A percentile compares a stretch with the other conserved stretches of the same genome.
phyloP scores from a whole-genome alignment of 1,140 invertebrate genomes.

The Megalonaias nervosa region DNA sequence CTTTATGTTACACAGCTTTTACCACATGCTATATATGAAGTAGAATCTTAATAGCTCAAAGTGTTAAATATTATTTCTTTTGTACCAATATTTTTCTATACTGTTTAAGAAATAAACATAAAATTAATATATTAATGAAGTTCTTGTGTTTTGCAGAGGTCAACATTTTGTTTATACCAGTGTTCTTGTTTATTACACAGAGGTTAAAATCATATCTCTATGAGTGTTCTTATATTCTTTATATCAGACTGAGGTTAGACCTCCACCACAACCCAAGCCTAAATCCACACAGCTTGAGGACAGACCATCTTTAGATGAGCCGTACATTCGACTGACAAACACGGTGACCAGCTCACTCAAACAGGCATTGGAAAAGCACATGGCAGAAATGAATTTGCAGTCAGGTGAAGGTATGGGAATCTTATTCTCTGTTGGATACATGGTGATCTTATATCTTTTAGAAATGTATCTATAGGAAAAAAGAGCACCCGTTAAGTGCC shows the following conservation, averaged over 20 bases:
- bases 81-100: no score
- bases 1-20: no score
- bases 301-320: slow-evolving; percentile 76
- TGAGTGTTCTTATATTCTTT: slow-evolving; percentile 1
- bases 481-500: no score
- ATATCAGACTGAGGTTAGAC: slow-evolving; percentile 38
- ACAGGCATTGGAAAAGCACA: slow-evolving; percentile 68
- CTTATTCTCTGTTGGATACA: no score
- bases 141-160: background rate
- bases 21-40: no score
- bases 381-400: slow-evolving; percentile 41
- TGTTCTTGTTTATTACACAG: background rate
- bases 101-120: no score
- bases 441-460: no score
- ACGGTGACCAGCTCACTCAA: slow-evolving; percentile 67
- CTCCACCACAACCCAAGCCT: slow-evolving; percentile 27
- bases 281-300: slow-evolving; percentile 68
- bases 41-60: no score
- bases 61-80: no score
- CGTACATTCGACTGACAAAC: slow-evolving; percentile 62
- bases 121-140: no score
- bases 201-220: background rate
- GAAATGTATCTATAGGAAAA: no score
- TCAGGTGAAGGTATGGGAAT: slow-evolving; percentile 5
- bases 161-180: background rate